Evolutionary conservation across 37 sponge, comb jelly and placozoan genomes (phyloP), one percentile per base, ranked within the genome.

Genomic region (Mnemiopsis leidyi): DNA sequence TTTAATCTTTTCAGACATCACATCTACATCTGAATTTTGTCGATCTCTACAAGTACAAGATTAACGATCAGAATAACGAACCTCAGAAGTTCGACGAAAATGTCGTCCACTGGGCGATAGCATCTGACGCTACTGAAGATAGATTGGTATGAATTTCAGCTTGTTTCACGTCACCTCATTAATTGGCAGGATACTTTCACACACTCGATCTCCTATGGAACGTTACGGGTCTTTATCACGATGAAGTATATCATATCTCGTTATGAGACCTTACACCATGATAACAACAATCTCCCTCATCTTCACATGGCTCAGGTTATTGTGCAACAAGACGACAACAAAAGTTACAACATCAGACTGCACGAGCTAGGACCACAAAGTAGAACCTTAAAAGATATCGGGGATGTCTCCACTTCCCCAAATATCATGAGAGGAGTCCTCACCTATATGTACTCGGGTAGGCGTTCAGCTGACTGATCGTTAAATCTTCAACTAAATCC

Each of bases 31-130:
- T 32, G 82, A 79, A 32, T 9, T 79, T 79, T 30, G 21, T 18
- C 1, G 37, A 79, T 79, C 38, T 79, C 7, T 79, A 79, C 82
- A 79, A 79, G 29, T 79, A 33, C 82, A 35, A 79, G 37, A 79
- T 79, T 7, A 23, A 23, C 0, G 82, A 79, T 32, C 26, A 34
- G 21, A 79, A 79, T 31, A 79, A 32, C 37, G 82, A 79, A 35
- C 82, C 82, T 21, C 82, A 79, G 37, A 79, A 36, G 82, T 79
- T 79, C 21, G 31, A 79, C 16, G 21, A 9, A 79, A 13, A 35
- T 79, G 82, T 79, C 29, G 82, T 79, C 23, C 31, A 79, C 32
- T 79, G 82, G 82, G 33, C 23, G 36, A 35, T 79, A 1, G 36
- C 29, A 33, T 16, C 20, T 7, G 16, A 79, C 32, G 2, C 36